A percentile compares a stretch with the other conserved stretches of the same genome.
Evolutionary conservation across 2,113 vertebrate genomes (phyloP).

Genomic region (Capricornis sumatraensis): DNA sequence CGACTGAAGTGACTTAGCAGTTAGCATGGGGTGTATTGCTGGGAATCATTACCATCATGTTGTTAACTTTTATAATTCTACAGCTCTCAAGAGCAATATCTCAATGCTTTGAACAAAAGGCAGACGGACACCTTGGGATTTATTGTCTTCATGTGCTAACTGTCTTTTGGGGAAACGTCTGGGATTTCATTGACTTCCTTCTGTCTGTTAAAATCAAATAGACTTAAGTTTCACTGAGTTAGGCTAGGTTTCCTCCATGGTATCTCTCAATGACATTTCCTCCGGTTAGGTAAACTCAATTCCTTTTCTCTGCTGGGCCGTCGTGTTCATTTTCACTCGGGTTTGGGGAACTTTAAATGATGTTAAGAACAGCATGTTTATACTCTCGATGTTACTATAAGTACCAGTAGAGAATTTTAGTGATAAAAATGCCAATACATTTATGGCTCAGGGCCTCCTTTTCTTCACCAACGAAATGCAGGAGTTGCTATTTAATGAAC

Average conservation of each 20-base stretch:
- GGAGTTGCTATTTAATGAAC: neutral
- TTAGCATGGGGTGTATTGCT: neutral
- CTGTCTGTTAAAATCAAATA: constrained; percentile 49
- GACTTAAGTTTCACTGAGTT: neutral
- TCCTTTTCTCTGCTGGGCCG: neutral
- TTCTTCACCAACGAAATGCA: neutral
- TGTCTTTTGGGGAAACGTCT: neutral
- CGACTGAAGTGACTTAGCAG: too few relatives aligned
- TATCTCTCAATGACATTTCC: constrained; percentile 22
- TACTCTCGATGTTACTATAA: neutral
- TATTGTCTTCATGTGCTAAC: neutral
- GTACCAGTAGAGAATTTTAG: constrained; percentile 1
- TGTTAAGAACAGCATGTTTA: neutral
- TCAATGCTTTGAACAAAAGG: constrained; percentile 17
- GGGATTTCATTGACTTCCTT: constrained; percentile 18
- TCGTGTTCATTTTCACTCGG: neutral
- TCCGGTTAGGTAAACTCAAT: neutral
- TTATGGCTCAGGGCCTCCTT: neutral
- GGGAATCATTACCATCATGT: neutral
- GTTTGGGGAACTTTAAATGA: constrained; percentile 37
- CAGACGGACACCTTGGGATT: neutral
- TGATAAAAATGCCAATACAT: constrained; percentile 23
- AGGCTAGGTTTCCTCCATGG: neutral
- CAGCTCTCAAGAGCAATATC: constrained; percentile 13
- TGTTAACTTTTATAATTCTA: constrained; percentile 46